A percentile compares a stretch with the other conserved stretches of the same genome.
These are phyloP conservation scores for Amia ocellicauda DNA, from an alignment of 2,113 vertebrate species.

Conservation along the genomic window DNA sequence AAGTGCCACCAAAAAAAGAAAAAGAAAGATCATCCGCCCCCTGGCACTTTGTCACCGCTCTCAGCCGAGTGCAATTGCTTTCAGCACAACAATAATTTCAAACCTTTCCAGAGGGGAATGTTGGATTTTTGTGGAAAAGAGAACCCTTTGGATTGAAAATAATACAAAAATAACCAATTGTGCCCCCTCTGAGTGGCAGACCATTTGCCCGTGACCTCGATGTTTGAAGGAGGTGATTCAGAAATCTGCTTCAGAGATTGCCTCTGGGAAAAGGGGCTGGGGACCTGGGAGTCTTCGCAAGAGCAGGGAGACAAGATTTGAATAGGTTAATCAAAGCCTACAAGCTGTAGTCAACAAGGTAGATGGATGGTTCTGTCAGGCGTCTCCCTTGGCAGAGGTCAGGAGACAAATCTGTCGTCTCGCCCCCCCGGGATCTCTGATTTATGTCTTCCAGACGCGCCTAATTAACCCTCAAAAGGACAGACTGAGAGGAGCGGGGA, in stretches of 20 bases:
- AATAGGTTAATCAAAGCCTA: conserved; percentile 7
- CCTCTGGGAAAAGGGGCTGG: neutral
- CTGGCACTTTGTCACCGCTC: neutral
- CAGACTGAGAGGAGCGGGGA: neutral
- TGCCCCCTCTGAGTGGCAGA: neutral
- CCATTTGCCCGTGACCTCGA: neutral
- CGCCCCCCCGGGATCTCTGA: neutral
- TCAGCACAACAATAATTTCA: neutral
- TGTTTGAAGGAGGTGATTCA: neutral
- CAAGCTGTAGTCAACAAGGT: conserved; percentile 2
- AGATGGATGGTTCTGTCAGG: conserved; percentile 12
- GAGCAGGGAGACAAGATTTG: neutral
- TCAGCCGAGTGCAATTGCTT: neutral
- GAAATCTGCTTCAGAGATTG: neutral
- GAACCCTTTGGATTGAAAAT: neutral
- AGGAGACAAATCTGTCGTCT: neutral
- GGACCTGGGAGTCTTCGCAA: neutral
- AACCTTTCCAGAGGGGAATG: neutral
- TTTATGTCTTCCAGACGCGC: neutral
- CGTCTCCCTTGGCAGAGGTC: neutral
- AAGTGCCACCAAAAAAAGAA: neutral
- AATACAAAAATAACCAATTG: neutral
- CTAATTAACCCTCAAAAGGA: neutral
- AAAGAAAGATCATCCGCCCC: neutral
- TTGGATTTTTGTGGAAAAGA: neutral